These are phyloP conservation scores for Hemitrygon akajei DNA, from an alignment of 2,797 vertebrate species.

Conservation along the genomic window DNA sequence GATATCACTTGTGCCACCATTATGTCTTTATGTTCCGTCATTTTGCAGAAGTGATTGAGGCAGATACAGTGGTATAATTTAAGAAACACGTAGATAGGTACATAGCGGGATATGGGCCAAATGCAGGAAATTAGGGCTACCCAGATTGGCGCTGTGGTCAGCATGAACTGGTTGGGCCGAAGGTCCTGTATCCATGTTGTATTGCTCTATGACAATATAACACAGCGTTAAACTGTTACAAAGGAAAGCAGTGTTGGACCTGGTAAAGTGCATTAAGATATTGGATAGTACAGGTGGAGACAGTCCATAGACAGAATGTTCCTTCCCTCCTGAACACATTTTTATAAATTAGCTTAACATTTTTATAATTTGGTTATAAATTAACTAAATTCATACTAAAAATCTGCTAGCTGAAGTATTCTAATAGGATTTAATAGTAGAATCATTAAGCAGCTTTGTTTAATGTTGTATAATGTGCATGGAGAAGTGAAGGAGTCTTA, in stretches of 20 bases:
- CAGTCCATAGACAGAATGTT: background rate
- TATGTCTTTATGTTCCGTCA: background rate
- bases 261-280: too few relatives aligned
- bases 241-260: background rate
- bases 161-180: too few relatives aligned
- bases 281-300: background rate
- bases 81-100: too few relatives aligned
- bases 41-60: background rate
- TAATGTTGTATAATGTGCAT: background rate
- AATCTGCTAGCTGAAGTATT: background rate
- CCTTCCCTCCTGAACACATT: background rate
- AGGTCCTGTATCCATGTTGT: too few relatives aligned
- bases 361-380: too few relatives aligned
- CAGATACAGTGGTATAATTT: too few relatives aligned
- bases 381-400: background rate
- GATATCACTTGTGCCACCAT: background rate
- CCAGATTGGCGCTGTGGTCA: too few relatives aligned
- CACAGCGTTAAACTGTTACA: background rate
- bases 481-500: background rate
- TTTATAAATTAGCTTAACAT: background rate
- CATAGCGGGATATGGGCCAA: too few relatives aligned
- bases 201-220: too few relatives aligned
- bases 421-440: background rate
- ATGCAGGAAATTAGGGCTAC: too few relatives aligned
- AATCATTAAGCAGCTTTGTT: background rate